Conservation (phyloP, 2,113 vertebrate species). For the Aptenodytes patagonicus region DNA sequence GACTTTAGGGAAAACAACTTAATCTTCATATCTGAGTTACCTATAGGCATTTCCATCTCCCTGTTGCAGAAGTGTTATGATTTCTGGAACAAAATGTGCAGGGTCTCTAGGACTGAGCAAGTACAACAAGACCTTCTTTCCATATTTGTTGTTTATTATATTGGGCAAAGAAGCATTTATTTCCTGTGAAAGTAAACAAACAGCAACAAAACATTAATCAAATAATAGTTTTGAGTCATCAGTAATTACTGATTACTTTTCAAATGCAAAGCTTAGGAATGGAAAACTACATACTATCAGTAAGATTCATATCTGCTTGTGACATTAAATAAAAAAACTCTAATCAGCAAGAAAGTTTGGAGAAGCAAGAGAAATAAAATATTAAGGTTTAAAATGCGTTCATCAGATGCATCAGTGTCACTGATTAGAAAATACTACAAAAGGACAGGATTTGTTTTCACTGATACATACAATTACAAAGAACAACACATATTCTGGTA, state of each 20-base stretch:
- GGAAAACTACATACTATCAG: not conserved
- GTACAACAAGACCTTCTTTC: conserved; percentile 90
- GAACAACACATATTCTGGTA: not conserved
- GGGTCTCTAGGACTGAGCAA: conserved; percentile 88
- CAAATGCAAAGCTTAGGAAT: not conserved
- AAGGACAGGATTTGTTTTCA: not conserved
- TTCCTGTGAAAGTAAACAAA: conserved; percentile 76
- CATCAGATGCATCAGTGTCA: not conserved
- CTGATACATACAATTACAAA: not conserved
- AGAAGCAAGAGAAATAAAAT: not conserved
- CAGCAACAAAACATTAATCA: not conserved
- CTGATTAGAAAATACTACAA: not conserved
- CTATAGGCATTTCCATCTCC: conserved; percentile 90
- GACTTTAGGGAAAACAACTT: not conserved
- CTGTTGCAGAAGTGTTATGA: conserved; percentile 83
- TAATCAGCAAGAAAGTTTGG: not conserved
- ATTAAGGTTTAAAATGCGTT: not conserved
- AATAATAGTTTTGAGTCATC: not conserved
- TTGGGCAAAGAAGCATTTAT: conserved; percentile 79
- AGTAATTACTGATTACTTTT: not conserved
- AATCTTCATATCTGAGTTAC: conserved; percentile 55
- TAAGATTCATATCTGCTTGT: not conserved
- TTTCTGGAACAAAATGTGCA: conserved; percentile 88
- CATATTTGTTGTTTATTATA: conserved; percentile 88
- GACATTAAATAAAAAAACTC: not conserved